These are phyloP conservation scores for Chalcosyrphus nemorum DNA, from an alignment of 2,888 invertebrate species.

Conservation along the genomic window DNA sequence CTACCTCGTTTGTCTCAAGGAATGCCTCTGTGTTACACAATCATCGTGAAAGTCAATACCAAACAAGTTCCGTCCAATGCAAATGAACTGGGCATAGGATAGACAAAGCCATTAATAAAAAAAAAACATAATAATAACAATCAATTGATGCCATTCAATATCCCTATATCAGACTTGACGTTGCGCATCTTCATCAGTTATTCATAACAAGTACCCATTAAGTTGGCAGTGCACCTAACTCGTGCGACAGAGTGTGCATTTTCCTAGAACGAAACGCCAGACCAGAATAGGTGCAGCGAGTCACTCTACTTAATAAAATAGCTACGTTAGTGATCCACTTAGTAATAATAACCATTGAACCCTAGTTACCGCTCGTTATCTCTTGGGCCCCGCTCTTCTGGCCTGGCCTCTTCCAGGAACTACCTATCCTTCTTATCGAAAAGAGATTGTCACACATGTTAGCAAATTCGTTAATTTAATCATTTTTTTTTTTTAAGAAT, in stretches of 20 bases:
- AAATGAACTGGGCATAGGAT: constrained; percentile 50
- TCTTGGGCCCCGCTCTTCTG: background rate
- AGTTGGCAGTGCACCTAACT: constrained; percentile 10
- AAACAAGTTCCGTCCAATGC: constrained; percentile 58
- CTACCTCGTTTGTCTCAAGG: background rate
- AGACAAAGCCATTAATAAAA: constrained; percentile 37
- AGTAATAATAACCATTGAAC: constrained; percentile 38
- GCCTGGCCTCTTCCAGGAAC: background rate
- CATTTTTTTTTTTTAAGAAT: too few relatives aligned
- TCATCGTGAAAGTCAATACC: background rate
- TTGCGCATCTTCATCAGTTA: constrained; percentile 66
- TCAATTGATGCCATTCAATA: constrained; percentile 65
- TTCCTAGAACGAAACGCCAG: constrained; percentile 22
- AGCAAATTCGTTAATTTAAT: background rate
- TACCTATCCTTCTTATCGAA: background rate
- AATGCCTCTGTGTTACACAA: background rate
- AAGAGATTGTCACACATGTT: constrained; percentile 17
- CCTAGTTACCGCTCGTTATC: constrained; percentile 28
- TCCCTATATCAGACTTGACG: constrained; percentile 35
- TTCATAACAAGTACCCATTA: constrained; percentile 54
- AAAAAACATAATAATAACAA: constrained; percentile 54
- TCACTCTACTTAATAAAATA: constrained; percentile 12
- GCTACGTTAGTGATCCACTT: constrained; percentile 19
- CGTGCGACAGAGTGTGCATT: constrained; percentile 23
- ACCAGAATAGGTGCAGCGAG: constrained; percentile 53